Base-by-base conservation (phyloP, 2,888 invertebrate species). In the Drosophila tanythrix region DNA sequence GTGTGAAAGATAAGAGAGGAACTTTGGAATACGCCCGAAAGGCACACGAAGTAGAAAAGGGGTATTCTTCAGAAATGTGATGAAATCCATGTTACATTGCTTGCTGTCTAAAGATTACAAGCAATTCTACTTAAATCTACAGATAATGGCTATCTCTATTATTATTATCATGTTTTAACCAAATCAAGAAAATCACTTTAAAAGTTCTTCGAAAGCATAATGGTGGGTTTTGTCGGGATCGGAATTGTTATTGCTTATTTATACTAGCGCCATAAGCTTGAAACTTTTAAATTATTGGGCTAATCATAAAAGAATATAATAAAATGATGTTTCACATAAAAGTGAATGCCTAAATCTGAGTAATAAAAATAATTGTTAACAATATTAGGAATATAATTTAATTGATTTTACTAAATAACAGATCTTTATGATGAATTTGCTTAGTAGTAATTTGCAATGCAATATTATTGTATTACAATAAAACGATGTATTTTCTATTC, bases 1-100 rank as follows among this genome's bases (percentile, higher is more conserved):
- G 69, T 40, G 57, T 29, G 15, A 58, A 40, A 51, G 51, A 56
- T 51, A 69, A 56, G 56, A 40, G 25, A 29, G 40, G 27, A 21
- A 27, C 31, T 65, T 51, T 8, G 25, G 15, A 35, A 21, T 35
- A 21, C 15, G 25, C 15, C 46, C 25, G 25, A 15, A 21, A 46
- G 15, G 15, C 46, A 25, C 8, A 33, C 51, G 3, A n/a, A 6
- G n/a, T 46, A 15, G 7, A n/a, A 6, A n/a, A 13, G 6, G 43
- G 43, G 11, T 38, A 8, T 38, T 38, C 38, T 38, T 38, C 3
- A 38, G 5, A 5, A 43, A 43, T 43, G 43, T 43, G 43, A 43
- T 43, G 21, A 5, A 43, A 43, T 43, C 5, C 11, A 13, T 21
- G 11, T 21, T 21, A 5, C 5, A 5, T 6, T 21, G 43, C 21